phyloP scores from a whole-genome alignment of 2,797 vertebrate species.

The Trichosurus vulpecula region DNA sequence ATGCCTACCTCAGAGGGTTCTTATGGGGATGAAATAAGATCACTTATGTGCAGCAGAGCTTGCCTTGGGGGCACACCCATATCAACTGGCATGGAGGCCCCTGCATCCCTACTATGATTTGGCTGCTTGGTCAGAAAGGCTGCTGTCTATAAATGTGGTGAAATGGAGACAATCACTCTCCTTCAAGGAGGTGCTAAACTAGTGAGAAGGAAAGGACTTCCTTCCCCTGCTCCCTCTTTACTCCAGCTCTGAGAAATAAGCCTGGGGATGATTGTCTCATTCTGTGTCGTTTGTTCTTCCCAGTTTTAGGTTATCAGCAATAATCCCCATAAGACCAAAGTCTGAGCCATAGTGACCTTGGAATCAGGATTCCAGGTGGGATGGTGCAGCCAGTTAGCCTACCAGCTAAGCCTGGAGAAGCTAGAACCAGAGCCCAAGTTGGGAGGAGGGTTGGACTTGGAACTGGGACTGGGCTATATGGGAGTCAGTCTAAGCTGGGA shows the following conservation, averaged over 20 bases:
- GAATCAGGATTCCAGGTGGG: not conserved
- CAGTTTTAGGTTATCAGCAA: not conserved
- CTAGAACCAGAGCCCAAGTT: not conserved
- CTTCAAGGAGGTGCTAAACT: not conserved
- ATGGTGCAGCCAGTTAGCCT: not conserved
- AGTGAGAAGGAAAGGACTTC: not conserved
- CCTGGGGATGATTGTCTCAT: not conserved
- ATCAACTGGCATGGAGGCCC: not conserved
- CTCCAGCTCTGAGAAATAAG: not conserved
- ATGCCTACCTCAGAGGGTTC: not conserved
- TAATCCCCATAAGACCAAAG: not conserved
- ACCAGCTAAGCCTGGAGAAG: not conserved
- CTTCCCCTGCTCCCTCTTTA: not conserved
- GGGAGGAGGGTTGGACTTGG: not conserved
- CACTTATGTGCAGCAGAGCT: not conserved
- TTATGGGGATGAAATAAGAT: not conserved
- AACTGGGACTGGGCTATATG: not conserved
- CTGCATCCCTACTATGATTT: not conserved
- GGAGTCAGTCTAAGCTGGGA: not conserved
- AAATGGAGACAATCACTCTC: not conserved
- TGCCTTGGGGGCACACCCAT: not conserved
- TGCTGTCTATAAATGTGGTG: not conserved
- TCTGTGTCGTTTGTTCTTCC: not conserved
- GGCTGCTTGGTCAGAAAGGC: not conserved
- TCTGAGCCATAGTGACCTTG: not conserved